A percentile compares a stretch with the other conserved stretches of the same genome.
These are phyloP conservation scores for Myripristis jacobus DNA, from an alignment of 2,797 vertebrate genomes.

Conservation along the genomic window DNA sequence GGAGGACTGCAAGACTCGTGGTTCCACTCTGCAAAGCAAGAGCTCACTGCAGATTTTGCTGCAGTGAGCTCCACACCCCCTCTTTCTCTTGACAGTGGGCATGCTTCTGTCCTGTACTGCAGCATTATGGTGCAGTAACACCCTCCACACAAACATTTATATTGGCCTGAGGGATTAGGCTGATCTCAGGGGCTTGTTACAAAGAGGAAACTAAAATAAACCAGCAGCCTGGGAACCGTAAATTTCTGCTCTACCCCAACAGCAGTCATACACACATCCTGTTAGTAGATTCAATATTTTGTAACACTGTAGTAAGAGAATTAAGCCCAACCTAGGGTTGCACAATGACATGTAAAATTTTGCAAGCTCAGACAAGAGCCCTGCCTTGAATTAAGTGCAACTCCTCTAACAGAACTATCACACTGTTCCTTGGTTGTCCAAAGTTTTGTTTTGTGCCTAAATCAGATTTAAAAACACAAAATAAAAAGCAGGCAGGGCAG, in stretches of 20 bases:
- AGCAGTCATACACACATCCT: neutral
- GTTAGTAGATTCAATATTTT: constrained; percentile 12
- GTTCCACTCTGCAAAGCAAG: constrained; percentile 54
- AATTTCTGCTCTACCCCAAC: neutral
- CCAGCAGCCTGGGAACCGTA: constrained; percentile 11
- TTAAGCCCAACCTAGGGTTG: neutral
- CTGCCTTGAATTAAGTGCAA: constrained; percentile 9
- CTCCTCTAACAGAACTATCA: neutral
- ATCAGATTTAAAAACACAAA: constrained; percentile 5
- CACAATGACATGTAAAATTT: constrained; percentile 1
- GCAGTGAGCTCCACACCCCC: constrained; percentile 73
- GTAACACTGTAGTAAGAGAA: neutral
- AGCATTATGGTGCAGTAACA: constrained; percentile 54
- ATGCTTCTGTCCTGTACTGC: constrained; percentile 67
- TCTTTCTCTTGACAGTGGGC: constrained; percentile 39
- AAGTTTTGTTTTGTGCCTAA: neutral
- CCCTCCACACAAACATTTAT: constrained; percentile 30
- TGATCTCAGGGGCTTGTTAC: constrained; percentile 35
- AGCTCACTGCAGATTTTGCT: constrained; percentile 74
- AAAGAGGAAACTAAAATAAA: constrained; percentile 30
- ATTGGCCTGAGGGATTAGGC: constrained; percentile 55
- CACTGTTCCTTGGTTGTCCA: neutral
- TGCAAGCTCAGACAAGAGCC: constrained; percentile 14
- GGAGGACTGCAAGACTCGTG: constrained; percentile 42
- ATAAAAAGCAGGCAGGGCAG: constrained; percentile 34